Conservation (phyloP, 2,888 invertebrate genomes). For the Apotomis turbidana region DNA sequence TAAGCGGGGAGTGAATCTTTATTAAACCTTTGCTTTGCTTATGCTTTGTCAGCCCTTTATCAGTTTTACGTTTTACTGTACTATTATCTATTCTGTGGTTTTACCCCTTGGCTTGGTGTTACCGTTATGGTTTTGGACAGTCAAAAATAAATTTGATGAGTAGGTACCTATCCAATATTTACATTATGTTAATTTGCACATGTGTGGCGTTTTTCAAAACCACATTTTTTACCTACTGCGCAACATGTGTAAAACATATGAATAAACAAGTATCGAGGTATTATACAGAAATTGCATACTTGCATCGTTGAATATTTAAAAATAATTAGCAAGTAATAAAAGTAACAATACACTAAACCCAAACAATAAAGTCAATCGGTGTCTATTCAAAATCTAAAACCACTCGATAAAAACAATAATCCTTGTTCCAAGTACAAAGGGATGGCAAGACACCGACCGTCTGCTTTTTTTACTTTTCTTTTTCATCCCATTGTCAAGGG, state of each 20-base stretch:
- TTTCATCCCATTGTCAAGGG: slow-evolving; percentile 55
- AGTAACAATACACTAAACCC: slow-evolving; percentile 7
- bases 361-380: slow-evolving; percentile 20
- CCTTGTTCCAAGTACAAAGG: slow-evolving; percentile 64
- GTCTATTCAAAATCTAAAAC: slow-evolving; percentile 53
- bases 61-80: no score
- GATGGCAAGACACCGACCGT: slow-evolving; percentile 52
- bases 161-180: no score
- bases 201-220: no score
- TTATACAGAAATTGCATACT: background rate
- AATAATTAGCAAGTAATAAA: background rate
- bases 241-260: background rate
- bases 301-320: background rate
- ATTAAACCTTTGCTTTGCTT: no score
- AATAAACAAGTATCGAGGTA: background rate
- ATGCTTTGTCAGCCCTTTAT: no score
- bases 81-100: no score
- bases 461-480: slow-evolving; percentile 49
- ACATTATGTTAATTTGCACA: no score
- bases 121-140: no score
- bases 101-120: no score
- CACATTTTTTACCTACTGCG: background rate
- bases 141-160: no score
- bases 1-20: no score
- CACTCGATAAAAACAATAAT: slow-evolving; percentile 78